phyloP scores from a whole-genome alignment of 2,888 invertebrate species.

The Quadroppia sp. region DNA sequence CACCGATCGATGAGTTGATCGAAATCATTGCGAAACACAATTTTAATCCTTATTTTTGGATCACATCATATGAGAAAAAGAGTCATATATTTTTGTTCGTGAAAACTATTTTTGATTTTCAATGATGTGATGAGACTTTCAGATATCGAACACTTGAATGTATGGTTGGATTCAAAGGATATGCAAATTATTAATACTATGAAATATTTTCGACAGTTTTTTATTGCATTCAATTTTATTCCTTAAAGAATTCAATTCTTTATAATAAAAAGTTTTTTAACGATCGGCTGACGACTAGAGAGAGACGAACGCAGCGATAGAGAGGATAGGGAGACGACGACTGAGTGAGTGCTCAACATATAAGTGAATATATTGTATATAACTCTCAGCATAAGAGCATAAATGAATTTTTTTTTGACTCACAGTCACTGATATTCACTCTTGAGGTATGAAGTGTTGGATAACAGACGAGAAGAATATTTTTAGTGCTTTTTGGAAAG shows the following conservation, averaged over 20 bases:
- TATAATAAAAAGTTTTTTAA: conserved; percentile 15
- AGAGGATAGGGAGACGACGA: no score
- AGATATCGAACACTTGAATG: not conserved
- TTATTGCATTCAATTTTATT: conserved; percentile 7
- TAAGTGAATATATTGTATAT: conserved; percentile 12
- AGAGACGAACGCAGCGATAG: no score
- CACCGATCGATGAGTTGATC: not conserved
- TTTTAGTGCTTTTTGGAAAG: not conserved
- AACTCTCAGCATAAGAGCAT: conserved; percentile 6
- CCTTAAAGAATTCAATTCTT: not conserved
- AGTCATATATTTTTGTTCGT: not conserved
- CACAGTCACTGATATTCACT: not conserved
- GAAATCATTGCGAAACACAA: not conserved
- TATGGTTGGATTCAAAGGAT: not conserved
- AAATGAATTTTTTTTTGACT: conserved; percentile 13
- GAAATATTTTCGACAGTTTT: not conserved
- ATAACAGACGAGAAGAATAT: conserved; percentile 7
- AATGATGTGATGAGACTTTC: no score
- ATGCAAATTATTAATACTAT: conserved; percentile 8
- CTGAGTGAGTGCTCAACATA: not conserved
- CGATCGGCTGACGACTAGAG: conserved; percentile 2
- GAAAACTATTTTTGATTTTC: not conserved
- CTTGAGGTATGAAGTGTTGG: conserved; percentile 16
- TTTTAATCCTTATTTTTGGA: not conserved
- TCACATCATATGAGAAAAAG: not conserved